Evolutionary conservation across 2,888 invertebrate species (phyloP).

Genomic region (Limnephilus lunatus): DNA sequence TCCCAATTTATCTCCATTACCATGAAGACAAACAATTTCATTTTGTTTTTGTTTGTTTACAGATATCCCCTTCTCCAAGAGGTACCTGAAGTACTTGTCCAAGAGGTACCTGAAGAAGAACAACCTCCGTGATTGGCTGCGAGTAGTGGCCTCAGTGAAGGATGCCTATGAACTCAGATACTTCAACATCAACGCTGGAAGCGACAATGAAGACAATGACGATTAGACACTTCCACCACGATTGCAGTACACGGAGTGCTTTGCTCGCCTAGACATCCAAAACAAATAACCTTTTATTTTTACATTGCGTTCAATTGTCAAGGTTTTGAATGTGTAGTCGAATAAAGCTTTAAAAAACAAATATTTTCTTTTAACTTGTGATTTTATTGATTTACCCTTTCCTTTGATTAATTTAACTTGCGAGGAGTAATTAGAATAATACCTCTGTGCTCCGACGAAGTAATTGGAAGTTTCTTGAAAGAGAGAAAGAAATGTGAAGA

Average conservation of each 20-base stretch:
- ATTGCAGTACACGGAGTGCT: conserved; percentile 15
- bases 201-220: conserved; percentile 90
- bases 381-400: neutral
- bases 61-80: conserved; percentile 85
- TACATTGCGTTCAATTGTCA: conserved; percentile 28
- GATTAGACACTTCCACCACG: conserved; percentile 77
- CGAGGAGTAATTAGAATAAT: neutral
- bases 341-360: conserved; percentile 60
- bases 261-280: conserved; percentile 51
- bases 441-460: too few species aligned
- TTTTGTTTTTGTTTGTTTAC: conserved; percentile 65
- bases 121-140: conserved; percentile 98
- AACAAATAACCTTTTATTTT: neutral
- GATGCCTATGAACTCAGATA: conserved; percentile 98
- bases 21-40: conserved; percentile 63
- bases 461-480: too few species aligned
- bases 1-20: neutral
- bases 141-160: conserved; percentile 97
- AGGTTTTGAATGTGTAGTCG: conserved; percentile 55
- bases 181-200: conserved; percentile 94
- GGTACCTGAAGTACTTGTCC: conserved; percentile 99
- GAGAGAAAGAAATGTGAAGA: too few species aligned
- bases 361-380: neutral
- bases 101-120: conserved; percentile 99
- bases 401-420: neutral